Conservation (phyloP, 2,888 invertebrate genomes). For the Temnothorax rugatulus region DNA sequence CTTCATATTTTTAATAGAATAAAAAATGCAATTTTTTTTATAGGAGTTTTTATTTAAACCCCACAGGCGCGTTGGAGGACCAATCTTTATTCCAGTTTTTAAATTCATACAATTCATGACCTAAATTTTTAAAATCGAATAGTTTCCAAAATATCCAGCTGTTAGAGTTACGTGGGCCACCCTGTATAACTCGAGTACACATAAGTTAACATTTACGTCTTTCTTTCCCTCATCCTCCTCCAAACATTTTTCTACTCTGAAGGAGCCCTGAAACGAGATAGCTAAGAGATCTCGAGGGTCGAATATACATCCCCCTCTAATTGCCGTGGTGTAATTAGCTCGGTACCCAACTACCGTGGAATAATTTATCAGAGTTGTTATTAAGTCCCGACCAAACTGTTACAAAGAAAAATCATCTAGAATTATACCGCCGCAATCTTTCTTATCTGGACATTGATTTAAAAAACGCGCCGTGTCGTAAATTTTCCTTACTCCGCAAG, state of each 20-base stretch:
- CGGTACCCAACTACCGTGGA: conserved; percentile 53
- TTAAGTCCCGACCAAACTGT: conserved; percentile 61
- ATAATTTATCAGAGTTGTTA: conserved; percentile 70
- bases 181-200: background rate
- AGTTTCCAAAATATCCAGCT: too few relatives aligned
- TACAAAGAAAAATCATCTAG: conserved; percentile 51
- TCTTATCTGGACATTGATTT: conserved; percentile 56
- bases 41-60: too few relatives aligned
- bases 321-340: conserved; percentile 69
- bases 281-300: conserved; percentile 68
- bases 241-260: conserved; percentile 50
- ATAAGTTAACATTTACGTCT: conserved; percentile 49
- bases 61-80: too few relatives aligned
- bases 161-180: too few relatives aligned
- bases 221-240: background rate
- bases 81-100: too few relatives aligned
- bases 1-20: too few relatives aligned
- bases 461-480: conserved; percentile 47
- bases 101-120: too few relatives aligned
- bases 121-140: too few relatives aligned
- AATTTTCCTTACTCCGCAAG: conserved; percentile 30
- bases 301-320: conserved; percentile 68
- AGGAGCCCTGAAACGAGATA: conserved; percentile 46
- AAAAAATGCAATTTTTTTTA: too few relatives aligned
- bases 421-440: conserved; percentile 50